Evolutionary conservation across 2,113 vertebrate species (phyloP), one percentile per base, ranked within the genome.

Genomic region (Mus spicilegus): DNA sequence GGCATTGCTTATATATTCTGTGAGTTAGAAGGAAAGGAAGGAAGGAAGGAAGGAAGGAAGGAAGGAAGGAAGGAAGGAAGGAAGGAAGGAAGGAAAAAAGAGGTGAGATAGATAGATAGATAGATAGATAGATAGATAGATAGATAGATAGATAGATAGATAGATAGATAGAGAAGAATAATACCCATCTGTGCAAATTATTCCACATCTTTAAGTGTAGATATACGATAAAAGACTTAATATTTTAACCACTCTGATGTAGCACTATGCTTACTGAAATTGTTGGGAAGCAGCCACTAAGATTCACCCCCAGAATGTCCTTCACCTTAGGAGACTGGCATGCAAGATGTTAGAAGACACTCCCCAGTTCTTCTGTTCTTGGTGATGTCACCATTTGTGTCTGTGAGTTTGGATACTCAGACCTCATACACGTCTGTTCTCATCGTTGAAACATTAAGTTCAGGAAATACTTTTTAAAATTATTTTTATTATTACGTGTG

Each of bases 351-450:
- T 80, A 54, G 42, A 22, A 39, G 14, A 13, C 0, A 54, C 7
- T 56, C 4, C 3, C 17, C 9, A 4, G 16, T 20, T 3, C 0
- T 75, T 2, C 1, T 16, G 16, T 7, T 4, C 3, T 1, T 4
- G 36, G 20, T 7, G 42, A 0, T 24, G 63, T 46, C 76, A 9
- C 1, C 12, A 19, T 78, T 70, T 54, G 61, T 39, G n/a, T 90
- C 63, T 42, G 3, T 10, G 51, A 63, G 49, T 84, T 46, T 39
- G 39, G 81, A 24, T 28, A n/a, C 4, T 67, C 24, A 28, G 24
- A 26, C 13, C n/a, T 65, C 24, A 24, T 6, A 0, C 67, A 16
- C 46, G 46, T 69, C 12, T 69, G 67, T 30, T 20, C 73, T 61
- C 54, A 36, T 46, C 26, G 80, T 88, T 80, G 39, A 93, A 46